These are phyloP conservation scores for Propithecus deckenii DNA, from an alignment of 2,797 vertebrate genomes.

Conservation along the genomic window DNA sequence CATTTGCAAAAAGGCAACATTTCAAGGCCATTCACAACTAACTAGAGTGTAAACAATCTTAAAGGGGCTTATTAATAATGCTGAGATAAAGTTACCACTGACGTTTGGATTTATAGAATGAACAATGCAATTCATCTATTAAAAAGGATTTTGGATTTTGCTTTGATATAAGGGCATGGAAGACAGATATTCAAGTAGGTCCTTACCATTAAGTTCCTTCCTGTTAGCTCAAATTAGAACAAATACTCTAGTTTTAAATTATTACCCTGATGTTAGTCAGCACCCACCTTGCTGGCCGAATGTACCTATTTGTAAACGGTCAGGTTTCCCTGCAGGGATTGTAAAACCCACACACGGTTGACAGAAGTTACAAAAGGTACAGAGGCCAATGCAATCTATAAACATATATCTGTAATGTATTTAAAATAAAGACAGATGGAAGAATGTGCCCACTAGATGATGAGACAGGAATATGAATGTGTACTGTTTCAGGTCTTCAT, in stretches of 20 bases:
- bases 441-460: constrained; percentile 44
- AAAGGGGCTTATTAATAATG: not conserved
- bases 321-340: constrained; percentile 20
- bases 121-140: not conserved
- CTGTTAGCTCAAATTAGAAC: not conserved
- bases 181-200: not conserved
- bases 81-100: constrained; percentile 20
- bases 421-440: constrained; percentile 73
- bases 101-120: constrained; percentile 34
- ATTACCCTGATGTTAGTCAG: constrained; percentile 10
- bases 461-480: constrained; percentile 18
- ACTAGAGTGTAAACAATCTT: not conserved
- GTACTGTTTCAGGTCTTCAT: not conserved
- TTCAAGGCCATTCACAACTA: constrained; percentile 38
- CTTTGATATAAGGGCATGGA: not conserved
- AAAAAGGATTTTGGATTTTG: constrained; percentile 23
- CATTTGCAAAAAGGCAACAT: constrained; percentile 24
- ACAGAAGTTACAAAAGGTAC: constrained; percentile 44
- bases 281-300: not conserved
- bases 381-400: not conserved
- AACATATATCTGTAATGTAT: constrained; percentile 42
- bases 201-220: not conserved
- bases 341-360: constrained; percentile 7
- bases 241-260: not conserved
- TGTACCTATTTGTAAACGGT: not conserved